Evolutionary conservation across 2,888 invertebrate genomes (phyloP).

Genomic region (Drosophila testacea): DNA sequence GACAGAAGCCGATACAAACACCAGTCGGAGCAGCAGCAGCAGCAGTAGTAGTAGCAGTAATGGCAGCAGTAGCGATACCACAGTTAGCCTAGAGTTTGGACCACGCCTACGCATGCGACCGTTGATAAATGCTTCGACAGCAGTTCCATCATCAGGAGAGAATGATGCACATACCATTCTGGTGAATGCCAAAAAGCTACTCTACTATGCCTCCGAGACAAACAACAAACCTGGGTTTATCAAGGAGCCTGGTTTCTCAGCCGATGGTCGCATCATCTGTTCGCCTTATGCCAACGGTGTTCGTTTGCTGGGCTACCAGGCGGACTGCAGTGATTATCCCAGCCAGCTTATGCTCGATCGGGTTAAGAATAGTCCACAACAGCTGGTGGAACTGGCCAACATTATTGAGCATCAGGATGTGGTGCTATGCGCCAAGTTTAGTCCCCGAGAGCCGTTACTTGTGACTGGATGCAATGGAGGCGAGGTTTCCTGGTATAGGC

Average conservation of each 20-base stretch:
- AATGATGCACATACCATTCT: conserved; percentile 66
- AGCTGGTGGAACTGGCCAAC: conserved; percentile 89
- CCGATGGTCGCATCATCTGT: conserved; percentile 95
- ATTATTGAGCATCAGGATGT: conserved; percentile 91
- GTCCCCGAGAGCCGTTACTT: conserved; percentile 93
- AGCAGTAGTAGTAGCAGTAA: conserved; percentile 50
- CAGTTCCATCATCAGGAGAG: conserved; percentile 16
- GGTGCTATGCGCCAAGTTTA: conserved; percentile 96
- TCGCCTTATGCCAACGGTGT: conserved; percentile 96
- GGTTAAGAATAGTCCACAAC: conserved; percentile 84
- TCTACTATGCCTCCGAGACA: conserved; percentile 94
- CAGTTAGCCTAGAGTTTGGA: conserved; percentile 46
- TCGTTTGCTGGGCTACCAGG: conserved; percentile 92
- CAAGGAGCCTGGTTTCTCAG: conserved; percentile 95
- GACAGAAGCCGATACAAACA: conserved; percentile 27
- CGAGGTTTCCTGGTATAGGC: conserved; percentile 95
- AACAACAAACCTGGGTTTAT: conserved; percentile 96
- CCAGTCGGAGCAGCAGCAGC: conserved; percentile 42
- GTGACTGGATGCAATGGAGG: conserved; percentile 96
- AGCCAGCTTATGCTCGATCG: conserved; percentile 82
- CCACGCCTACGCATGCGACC: conserved; percentile 61
- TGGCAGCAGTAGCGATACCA: conserved; percentile 31
- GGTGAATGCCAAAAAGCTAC: conserved; percentile 90
- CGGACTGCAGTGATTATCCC: conserved; percentile 91
- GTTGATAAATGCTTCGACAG: conserved; percentile 27